Evolutionary conservation across 2,888 invertebrate species (phyloP).

Genomic region (Orthonevra nobilis): DNA sequence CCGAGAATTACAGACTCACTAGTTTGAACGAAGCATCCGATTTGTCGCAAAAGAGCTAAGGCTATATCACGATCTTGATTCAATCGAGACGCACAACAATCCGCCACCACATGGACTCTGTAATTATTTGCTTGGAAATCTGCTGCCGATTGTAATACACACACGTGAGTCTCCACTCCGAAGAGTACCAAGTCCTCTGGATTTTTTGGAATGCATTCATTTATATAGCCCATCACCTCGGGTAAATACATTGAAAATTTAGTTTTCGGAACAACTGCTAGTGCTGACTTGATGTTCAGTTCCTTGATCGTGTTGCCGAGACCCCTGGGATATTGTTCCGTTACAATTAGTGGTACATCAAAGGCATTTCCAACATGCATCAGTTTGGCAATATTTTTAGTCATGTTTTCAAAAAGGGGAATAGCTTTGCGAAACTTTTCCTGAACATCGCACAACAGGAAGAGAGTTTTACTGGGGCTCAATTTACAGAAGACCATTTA

Average conservation of each 20-base stretch:
- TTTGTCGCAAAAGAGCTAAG: slow-evolving; percentile 86
- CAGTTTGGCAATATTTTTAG: slow-evolving; percentile 86
- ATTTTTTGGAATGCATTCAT: slow-evolving; percentile 79
- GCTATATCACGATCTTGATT: slow-evolving; percentile 85
- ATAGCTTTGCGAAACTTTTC: slow-evolving; percentile 88
- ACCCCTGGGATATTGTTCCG: slow-evolving; percentile 87
- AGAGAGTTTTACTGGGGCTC: slow-evolving; percentile 83
- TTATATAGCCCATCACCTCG: slow-evolving; percentile 82
- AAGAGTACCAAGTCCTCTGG: slow-evolving; percentile 83
- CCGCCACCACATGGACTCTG: slow-evolving; percentile 88
- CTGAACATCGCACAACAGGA: slow-evolving; percentile 92
- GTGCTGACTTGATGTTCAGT: slow-evolving; percentile 83
- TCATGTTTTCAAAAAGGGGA: slow-evolving; percentile 87
- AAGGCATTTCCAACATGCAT: slow-evolving; percentile 84
- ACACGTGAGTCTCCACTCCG: slow-evolving; percentile 88
- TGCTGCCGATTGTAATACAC: slow-evolving; percentile 89
- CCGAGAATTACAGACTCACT: slow-evolving; percentile 90
- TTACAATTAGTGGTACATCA: slow-evolving; percentile 84
- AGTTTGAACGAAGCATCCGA: slow-evolving; percentile 89
- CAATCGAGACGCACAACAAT: slow-evolving; percentile 88
- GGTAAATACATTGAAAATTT: slow-evolving; percentile 89
- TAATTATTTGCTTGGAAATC: slow-evolving; percentile 83
- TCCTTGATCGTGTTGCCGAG: slow-evolving; percentile 87
- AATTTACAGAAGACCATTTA: slow-evolving; percentile 74
- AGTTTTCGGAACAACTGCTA: slow-evolving; percentile 85